A percentile compares a stretch with the other conserved stretches of the same genome.
Evolutionary conservation across 2,797 vertebrate genomes (phyloP).

Genomic region (Intellagama lesueurii): DNA sequence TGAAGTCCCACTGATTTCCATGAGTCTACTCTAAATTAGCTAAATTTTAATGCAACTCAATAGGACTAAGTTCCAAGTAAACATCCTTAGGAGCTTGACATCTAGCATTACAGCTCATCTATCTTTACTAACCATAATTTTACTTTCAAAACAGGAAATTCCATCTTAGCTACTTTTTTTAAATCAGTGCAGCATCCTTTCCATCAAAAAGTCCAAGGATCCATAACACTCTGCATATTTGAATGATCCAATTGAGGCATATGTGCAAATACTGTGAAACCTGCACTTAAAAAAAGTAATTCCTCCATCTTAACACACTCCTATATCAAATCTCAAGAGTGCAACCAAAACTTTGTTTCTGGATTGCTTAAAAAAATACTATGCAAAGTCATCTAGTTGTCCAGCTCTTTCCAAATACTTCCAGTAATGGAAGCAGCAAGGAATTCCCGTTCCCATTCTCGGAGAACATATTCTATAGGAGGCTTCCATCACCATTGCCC

Average conservation of each 20-base stretch:
- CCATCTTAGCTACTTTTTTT: neutral
- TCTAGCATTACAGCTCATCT: neutral
- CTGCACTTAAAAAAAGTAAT: neutral
- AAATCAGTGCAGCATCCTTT: neutral
- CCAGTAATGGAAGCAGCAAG: slow-evolving; percentile 59
- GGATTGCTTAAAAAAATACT: slow-evolving; percentile 23
- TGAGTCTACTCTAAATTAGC: neutral
- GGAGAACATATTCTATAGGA: slow-evolving; percentile 13
- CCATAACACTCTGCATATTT: neutral
- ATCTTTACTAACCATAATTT: neutral
- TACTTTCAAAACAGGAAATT: slow-evolving; percentile 17
- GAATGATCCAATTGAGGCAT: slow-evolving; percentile 26
- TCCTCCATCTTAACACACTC: slow-evolving; percentile 41
- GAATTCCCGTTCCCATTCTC: slow-evolving; percentile 48
- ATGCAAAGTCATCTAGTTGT: neutral
- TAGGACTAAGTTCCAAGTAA: neutral
- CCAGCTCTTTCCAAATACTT: slow-evolving; percentile 51
- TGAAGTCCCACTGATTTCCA: neutral
- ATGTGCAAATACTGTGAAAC: slow-evolving; percentile 10
- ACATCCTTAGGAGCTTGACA: neutral
- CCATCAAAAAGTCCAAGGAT: neutral
- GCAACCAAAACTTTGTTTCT: slow-evolving; percentile 56
- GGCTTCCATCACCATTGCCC: neutral
- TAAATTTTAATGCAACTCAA: neutral
- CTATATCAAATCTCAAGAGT: slow-evolving; percentile 35